Conservation (phyloP, 2,113 vertebrate species). For the Fulmarus glacialis region DNA sequence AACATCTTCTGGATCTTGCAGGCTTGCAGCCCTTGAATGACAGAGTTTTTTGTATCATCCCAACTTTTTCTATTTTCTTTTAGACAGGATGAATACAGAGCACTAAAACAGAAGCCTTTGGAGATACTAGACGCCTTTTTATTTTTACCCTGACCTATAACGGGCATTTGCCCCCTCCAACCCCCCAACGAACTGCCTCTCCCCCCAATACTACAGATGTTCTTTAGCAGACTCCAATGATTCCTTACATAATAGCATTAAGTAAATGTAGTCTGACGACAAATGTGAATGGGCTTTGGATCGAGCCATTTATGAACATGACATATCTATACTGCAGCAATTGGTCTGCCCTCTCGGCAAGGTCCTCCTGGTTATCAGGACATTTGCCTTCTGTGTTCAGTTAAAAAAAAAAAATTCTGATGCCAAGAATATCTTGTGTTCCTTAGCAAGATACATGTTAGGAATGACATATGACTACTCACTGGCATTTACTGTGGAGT, state of each 20-base stretch:
- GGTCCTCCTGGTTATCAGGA: background rate
- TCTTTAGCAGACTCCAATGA: background rate
- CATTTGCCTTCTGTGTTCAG: background rate
- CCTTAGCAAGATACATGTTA: background rate
- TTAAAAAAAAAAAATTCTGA: background rate
- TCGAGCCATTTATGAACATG: background rate
- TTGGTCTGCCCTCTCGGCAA: background rate
- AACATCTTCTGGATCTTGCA: slow-evolving; percentile 21
- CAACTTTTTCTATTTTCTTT: background rate
- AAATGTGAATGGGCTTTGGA: background rate
- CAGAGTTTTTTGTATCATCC: slow-evolving; percentile 8
- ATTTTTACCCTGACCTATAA: background rate
- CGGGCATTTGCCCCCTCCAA: background rate
- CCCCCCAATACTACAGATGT: background rate
- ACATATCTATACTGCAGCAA: background rate
- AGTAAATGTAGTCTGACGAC: background rate
- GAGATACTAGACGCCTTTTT: background rate
- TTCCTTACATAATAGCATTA: background rate
- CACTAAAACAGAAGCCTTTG: background rate
- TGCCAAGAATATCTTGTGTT: background rate
- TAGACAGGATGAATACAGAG: background rate
- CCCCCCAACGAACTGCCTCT: background rate
- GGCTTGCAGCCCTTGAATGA: slow-evolving; percentile 66
- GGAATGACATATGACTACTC: background rate
- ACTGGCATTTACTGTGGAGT: background rate